Conservation (phyloP, 2,797 vertebrate species). For the Jordanella pulchra region DNA sequence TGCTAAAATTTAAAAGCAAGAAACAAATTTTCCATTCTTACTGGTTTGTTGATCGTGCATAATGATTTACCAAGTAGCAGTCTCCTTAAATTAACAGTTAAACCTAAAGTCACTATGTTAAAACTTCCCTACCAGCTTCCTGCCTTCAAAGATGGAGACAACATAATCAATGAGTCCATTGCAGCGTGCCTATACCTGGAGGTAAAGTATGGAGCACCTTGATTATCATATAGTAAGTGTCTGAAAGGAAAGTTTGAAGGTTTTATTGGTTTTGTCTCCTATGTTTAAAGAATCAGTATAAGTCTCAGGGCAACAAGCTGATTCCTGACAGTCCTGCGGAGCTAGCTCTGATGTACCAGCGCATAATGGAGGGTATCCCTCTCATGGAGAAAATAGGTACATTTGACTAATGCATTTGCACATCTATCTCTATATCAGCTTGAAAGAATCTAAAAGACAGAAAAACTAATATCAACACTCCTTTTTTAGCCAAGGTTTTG, state of each 20-base stretch:
- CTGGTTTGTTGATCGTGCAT: no score
- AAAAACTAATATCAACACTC: neutral
- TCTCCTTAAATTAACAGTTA: no score
- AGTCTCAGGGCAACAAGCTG: constrained; percentile 66
- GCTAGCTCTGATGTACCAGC: constrained; percentile 67
- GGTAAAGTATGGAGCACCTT: constrained; percentile 48
- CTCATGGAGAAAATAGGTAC: constrained; percentile 69
- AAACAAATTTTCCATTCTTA: no score
- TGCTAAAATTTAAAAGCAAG: no score
- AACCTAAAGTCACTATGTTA: fast-evolving
- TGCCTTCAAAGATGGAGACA: constrained; percentile 68
- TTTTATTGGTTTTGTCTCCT: neutral
- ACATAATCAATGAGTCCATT: constrained; percentile 67
- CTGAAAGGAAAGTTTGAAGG: neutral
- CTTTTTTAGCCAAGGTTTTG: constrained; percentile 38
- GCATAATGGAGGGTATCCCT: constrained; percentile 61
- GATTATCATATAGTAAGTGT: neutral
- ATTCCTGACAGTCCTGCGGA: constrained; percentile 58
- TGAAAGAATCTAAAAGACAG: no score
- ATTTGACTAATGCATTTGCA: neutral
- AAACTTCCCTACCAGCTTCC: constrained; percentile 61
- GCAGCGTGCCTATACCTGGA: constrained; percentile 74
- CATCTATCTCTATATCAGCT: neutral
- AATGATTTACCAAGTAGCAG: no score
- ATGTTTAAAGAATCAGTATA: constrained; percentile 71